phyloP scores from a whole-genome alignment of 2,888 invertebrate species.

The Acanthopleura granulata region DNA sequence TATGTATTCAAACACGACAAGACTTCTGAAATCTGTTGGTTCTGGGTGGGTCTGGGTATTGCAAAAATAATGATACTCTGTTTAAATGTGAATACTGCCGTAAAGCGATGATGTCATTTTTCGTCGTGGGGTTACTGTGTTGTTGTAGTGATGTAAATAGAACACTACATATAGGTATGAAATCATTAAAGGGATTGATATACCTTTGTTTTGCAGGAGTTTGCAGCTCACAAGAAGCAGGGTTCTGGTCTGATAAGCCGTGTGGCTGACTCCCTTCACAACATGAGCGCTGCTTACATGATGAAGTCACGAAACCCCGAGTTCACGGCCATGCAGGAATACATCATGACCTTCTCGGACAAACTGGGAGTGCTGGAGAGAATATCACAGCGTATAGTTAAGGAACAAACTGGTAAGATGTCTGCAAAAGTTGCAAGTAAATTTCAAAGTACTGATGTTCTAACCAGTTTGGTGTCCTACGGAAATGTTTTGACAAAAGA shows the following conservation, averaged over 20 bases:
- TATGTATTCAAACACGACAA: too few relatives aligned
- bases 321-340: conserved; percentile 77
- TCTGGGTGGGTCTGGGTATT: too few relatives aligned
- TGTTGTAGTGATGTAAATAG: too few relatives aligned
- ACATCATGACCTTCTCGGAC: conserved; percentile 75
- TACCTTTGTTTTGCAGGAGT: conserved; percentile 73
- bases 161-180: not conserved
- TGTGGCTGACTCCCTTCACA: conserved; percentile 75
- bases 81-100: too few relatives aligned
- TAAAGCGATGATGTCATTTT: too few relatives aligned
- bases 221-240: conserved; percentile 76
- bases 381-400: conserved; percentile 77
- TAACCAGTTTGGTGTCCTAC: too few relatives aligned
- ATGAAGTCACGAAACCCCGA: conserved; percentile 76
- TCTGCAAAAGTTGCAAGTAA: too few relatives aligned
- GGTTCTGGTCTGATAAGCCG: conserved; percentile 74
- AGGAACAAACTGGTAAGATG: conserved; percentile 74
- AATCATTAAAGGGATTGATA: not conserved
- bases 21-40: too few relatives aligned
- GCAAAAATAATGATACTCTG: too few relatives aligned
- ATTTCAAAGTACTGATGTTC: too few relatives aligned
- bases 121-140: too few relatives aligned
- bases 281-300: conserved; percentile 73
- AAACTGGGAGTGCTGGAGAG: conserved; percentile 77
- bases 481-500: too few relatives aligned